These are phyloP conservation scores for Cephalophus harveyi DNA, from an alignment of 2,113 vertebrate species.

Conservation along the genomic window DNA sequence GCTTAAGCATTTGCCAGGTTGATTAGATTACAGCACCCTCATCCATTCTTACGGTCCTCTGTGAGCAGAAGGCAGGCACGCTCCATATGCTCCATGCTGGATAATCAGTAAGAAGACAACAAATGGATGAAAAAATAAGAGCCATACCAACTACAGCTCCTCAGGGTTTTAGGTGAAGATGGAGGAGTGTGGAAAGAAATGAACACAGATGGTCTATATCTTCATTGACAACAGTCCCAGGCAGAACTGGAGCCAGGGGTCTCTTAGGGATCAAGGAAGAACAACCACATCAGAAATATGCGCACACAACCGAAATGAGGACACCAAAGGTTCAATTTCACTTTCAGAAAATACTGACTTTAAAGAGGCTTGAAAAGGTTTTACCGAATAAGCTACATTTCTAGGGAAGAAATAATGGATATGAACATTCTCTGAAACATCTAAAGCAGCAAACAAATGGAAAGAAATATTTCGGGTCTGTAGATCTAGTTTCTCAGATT, in stretches of 20 bases:
- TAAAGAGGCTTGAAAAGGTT: not conserved
- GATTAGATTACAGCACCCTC: accelerated
- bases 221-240: not conserved
- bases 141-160: not conserved
- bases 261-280: not conserved
- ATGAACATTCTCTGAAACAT: not conserved
- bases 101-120: accelerated
- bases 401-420: not conserved
- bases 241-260: not conserved
- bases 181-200: not conserved
- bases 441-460: not conserved
- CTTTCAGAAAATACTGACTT: not conserved
- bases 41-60: not conserved
- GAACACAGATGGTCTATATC: not conserved
- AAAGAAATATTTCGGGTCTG: not conserved
- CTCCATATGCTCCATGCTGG: not conserved
- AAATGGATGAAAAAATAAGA: not conserved
- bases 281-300: not conserved
- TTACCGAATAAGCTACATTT: not conserved
- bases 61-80: not conserved
- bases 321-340: not conserved
- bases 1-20: accelerated
- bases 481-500: not conserved
- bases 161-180: not conserved
- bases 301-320: not conserved